Conservation (phyloP, 2,888 invertebrate genomes). For the Agrilus biguttatus region DNA sequence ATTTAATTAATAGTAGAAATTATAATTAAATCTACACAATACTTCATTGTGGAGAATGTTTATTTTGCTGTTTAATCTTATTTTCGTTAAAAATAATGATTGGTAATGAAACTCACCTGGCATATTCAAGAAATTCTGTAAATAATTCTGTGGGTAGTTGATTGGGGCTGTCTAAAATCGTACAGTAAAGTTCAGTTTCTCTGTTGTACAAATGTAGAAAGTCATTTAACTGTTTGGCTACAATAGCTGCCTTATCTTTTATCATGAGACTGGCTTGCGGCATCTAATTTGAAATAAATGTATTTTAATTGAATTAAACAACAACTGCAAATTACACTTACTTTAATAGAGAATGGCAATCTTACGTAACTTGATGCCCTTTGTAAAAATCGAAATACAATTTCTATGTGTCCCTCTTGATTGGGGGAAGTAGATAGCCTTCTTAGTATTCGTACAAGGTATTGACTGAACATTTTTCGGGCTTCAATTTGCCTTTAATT, state of each 20-base stretch:
- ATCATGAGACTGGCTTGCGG: conserved; percentile 58
- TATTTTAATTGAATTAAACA: not conserved
- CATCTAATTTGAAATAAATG: conserved; percentile 32
- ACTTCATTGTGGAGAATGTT: no score
- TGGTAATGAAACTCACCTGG: conserved; percentile 31
- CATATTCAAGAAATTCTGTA: conserved; percentile 43
- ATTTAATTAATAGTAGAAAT: no score
- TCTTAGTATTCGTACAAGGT: conserved; percentile 58
- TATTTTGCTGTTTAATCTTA: not conserved
- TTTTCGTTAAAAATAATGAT: no score
- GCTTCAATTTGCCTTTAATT: conserved; percentile 48
- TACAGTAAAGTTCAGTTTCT: conserved; percentile 65
- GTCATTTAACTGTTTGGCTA: conserved; percentile 72
- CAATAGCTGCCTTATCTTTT: conserved; percentile 71
- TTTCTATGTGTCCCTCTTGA: conserved; percentile 44
- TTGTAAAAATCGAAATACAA: conserved; percentile 62
- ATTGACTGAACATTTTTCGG: conserved; percentile 63
- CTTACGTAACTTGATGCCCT: conserved; percentile 56
- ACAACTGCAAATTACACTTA: conserved; percentile 16
- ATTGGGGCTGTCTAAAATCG: conserved; percentile 51
- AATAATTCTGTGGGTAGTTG: conserved; percentile 39
- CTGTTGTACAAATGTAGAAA: conserved; percentile 71
- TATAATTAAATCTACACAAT: no score
- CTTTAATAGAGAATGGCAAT: conserved; percentile 51
- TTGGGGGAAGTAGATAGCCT: conserved; percentile 40